Conservation (phyloP, 2,797 vertebrate species). For the Staurois parvus region DNA sequence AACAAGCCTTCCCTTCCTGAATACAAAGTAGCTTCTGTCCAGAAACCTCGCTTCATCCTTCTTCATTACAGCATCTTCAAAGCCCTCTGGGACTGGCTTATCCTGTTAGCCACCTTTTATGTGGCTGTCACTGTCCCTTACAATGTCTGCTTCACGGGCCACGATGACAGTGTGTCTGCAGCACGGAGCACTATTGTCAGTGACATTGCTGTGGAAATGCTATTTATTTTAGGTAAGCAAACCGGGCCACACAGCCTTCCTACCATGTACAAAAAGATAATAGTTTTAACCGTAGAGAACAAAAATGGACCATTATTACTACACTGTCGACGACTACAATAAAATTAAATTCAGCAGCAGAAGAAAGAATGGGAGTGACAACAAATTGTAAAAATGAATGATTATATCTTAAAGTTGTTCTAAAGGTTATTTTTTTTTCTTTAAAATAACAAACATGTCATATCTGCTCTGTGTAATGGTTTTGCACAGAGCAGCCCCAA, state of each 20-base stretch:
- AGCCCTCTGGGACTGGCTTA: constrained; percentile 95
- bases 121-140: constrained; percentile 93
- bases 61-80: constrained; percentile 96
- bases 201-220: constrained; percentile 94
- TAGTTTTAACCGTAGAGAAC: constrained; percentile 14
- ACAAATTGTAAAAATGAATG: background rate
- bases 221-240: constrained; percentile 91
- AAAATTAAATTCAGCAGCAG: background rate
- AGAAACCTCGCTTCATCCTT: constrained; percentile 93
- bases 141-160: constrained; percentile 90
- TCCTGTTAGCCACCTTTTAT: constrained; percentile 94
- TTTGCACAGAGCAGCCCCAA: too few species aligned
- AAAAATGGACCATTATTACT: background rate
- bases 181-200: constrained; percentile 88
- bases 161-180: constrained; percentile 78
- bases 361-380: background rate
- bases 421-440: too few species aligned
- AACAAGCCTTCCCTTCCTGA: constrained; percentile 88
- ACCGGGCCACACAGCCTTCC: background rate
- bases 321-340: background rate
- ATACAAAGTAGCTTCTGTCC: constrained; percentile 93
- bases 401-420: background rate
- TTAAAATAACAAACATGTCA: too few species aligned
- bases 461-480: too few species aligned
- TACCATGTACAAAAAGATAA: background rate